These are phyloP conservation scores for Penaeus vannamei DNA, from an alignment of 1,140 invertebrate species.

Conservation along the genomic window DNA sequence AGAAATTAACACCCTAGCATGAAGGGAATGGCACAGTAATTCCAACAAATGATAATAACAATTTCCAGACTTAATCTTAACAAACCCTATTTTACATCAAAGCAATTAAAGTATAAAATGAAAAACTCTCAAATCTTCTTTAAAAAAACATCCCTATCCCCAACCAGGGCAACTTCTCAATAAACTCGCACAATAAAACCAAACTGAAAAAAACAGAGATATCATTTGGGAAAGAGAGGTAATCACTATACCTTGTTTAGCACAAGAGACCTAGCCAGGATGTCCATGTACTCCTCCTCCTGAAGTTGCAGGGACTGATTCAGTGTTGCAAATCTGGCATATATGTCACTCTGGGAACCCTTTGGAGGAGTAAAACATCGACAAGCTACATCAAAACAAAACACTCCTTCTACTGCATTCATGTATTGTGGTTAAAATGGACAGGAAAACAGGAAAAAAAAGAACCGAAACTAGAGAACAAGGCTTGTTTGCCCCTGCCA, in stretches of 20 bases:
- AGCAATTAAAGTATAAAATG: no score
- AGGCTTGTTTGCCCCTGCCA: neutral
- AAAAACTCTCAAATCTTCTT: no score
- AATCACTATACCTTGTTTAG: constrained; percentile 26
- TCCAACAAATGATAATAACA: no score
- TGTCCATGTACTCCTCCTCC: constrained; percentile 60
- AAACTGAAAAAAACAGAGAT: constrained; percentile 4
- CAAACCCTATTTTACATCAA: no score
- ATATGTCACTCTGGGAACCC: constrained; percentile 57
- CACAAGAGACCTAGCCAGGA: constrained; percentile 45
- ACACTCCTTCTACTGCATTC: neutral
- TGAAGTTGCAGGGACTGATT: constrained; percentile 56
- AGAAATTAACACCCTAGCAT: no score
- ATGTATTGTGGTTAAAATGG: neutral
- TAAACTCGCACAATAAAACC: neutral
- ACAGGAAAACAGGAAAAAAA: neutral
- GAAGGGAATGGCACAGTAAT: no score
- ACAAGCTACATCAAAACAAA: neutral
- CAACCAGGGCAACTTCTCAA: no score
- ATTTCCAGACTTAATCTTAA: no score
- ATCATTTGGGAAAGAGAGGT: neutral
- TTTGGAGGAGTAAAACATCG: constrained; percentile 2
- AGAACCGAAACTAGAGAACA: neutral
- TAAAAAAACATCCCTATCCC: no score
- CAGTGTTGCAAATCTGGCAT: constrained; percentile 51